A percentile compares a stretch with the other conserved stretches of the same genome.
Evolutionary conservation across 2,113 vertebrate species (phyloP).

Genomic region (Tonatia bakeri): DNA sequence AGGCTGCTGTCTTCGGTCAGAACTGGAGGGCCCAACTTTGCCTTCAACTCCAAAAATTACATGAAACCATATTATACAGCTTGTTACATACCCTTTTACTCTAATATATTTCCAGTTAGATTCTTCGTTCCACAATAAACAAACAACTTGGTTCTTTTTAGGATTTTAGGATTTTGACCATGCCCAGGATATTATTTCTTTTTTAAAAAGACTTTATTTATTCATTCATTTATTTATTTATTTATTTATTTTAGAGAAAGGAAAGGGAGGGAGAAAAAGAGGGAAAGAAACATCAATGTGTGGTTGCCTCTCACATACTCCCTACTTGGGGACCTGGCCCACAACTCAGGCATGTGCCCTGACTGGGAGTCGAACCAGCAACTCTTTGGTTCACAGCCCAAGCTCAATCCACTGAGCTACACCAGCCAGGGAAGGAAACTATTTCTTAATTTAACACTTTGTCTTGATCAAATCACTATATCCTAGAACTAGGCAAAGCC

Average conservation of each 20-base stretch:
- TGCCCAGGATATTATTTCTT: not conserved
- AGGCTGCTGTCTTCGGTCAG: not conserved
- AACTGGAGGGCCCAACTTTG: not conserved
- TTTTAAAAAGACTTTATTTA: too few species aligned
- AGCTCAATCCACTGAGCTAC: too few species aligned
- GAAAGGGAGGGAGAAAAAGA: too few species aligned
- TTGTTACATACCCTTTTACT: not conserved
- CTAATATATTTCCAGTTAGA: not conserved
- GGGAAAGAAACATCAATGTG: too few species aligned
- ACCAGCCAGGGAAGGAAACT: not conserved
- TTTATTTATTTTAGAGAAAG: too few species aligned
- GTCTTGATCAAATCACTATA: constrained; percentile 18
- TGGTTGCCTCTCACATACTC: too few species aligned
- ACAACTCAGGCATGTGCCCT: too few species aligned
- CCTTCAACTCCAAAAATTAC: not conserved
- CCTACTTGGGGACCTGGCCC: too few species aligned
- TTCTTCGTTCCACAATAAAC: not conserved
- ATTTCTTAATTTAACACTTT: not conserved
- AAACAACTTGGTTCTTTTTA: not conserved
- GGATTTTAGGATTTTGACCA: constrained; percentile 20
- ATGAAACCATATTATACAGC: constrained; percentile 12
- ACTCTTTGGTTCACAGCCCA: too few species aligned
- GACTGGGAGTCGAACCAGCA: too few species aligned
- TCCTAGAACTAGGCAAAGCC: not conserved
- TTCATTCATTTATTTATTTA: too few species aligned